phyloP scores from a whole-genome alignment of 2,888 invertebrate species.

The Cheilosia impressa region DNA sequence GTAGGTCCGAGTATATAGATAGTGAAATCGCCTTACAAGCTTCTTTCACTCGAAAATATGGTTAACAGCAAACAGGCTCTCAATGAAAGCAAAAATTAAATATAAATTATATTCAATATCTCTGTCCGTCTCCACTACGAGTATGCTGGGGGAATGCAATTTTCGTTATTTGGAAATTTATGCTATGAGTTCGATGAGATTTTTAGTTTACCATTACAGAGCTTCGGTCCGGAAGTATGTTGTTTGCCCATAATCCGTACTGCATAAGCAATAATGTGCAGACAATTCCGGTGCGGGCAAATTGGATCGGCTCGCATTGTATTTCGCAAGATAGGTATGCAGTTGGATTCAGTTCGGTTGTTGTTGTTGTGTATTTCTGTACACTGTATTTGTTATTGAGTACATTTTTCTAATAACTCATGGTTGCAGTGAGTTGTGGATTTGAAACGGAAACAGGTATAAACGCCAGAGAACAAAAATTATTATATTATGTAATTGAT shows the following conservation, averaged over 20 bases:
- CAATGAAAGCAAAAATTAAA: conserved; percentile 6
- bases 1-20: too few relatives aligned
- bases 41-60: neutral
- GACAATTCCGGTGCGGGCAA: conserved; percentile 6
- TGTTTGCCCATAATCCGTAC: conserved; percentile 17
- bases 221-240: conserved; percentile 1
- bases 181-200: conserved; percentile 19
- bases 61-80: neutral
- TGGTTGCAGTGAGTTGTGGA: conserved; percentile 2
- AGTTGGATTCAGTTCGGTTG: too few relatives aligned
- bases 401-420: conserved; percentile 9
- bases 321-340: neutral
- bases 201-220: conserved; percentile 10
- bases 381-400: neutral
- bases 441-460: conserved; percentile 19
- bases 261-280: conserved; percentile 2
- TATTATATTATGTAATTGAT: too few relatives aligned
- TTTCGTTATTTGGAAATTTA: conserved; percentile 43
- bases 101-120: conserved; percentile 6
- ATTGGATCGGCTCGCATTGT: neutral
- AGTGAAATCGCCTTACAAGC: too few relatives aligned
- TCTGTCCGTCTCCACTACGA: neutral
- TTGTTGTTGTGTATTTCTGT: too few relatives aligned
- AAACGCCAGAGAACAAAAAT: conserved; percentile 14
- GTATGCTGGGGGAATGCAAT: conserved; percentile 18